Evolutionary conservation across 2,113 vertebrate species (phyloP), one percentile per base, ranked within the genome.

Genomic region (Psettodes erumei): DNA sequence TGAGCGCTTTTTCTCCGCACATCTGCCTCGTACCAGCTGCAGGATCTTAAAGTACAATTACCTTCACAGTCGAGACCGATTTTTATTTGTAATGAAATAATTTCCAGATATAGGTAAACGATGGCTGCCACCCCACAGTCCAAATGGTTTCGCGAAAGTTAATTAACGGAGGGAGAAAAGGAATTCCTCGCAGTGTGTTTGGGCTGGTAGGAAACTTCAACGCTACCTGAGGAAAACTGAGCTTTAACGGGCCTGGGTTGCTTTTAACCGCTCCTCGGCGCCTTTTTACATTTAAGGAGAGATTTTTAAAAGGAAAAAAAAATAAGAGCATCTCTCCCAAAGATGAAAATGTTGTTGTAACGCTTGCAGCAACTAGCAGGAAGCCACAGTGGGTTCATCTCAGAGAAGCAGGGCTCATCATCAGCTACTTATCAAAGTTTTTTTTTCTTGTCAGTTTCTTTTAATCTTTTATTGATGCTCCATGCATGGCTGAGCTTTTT

Each of bases 21-120:
- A 62, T 25, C 4, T 40, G 23, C 10, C 30, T 60, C 0, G 6
- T 78, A 81, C 79, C 58, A 3, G 65, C 6, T 58, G 37, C 23
- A 37, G 33, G 25, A 81, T 86, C 55, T 76, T 16, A 6, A 5
- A 38, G 38, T 30, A 67, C 68, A 69, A 72, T 81, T 75, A 78
- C 60, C 43, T 2, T 47, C 62, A 68, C 28, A 75, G 11, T 32
- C 58, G 27, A 30, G 32, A 53, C 51, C 42, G 11, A 10, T 56
- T 75, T 50, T 30, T 68, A 27, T 13, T 47, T 47, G 47, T 65
- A 32, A 61, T 76, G 71, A 32, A 53, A 76, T 72, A n/a, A 66
- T 84, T 79, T 72, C 9, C 19, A 55, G 53, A 66, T 59, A 58
- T n/a, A 3, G 27, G 77, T 19, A 23, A 48, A 63, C 64, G 58